Evolutionary conservation across 2,888 invertebrate species (phyloP), one percentile per base, ranked within the genome.

Genomic region (Cotesia congregata): DNA sequence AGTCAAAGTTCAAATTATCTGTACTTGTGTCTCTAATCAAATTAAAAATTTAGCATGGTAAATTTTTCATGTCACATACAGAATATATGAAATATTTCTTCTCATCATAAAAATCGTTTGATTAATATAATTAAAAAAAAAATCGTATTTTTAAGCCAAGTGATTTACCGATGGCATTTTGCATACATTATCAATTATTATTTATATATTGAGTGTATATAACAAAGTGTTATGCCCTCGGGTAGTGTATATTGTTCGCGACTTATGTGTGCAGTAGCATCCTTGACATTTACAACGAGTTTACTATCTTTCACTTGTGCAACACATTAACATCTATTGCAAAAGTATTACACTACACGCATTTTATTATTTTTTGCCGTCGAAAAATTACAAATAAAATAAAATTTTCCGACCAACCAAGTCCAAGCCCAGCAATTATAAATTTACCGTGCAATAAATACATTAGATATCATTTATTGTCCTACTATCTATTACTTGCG

Each of bases 201-300:
- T 67, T 75, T 71, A 76, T 76, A 69, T 67, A 68, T 64, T 67
- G 72, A 73, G 62, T 68, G 68, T 72, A 68, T 72, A 72, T 76
- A 72, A 76, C 76, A 76, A 75, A 76, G 72, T 72, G 69, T 64
- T 68, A 62, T 41, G 64, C 68, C 68, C 76, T 68, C 62, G 62
- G 62, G 72, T 50, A 72, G 72, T 72, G 30, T 67, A 39, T 17
- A 72, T 72, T 65, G 72, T 65, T 50, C 71, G 61, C 60, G 9
- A 61, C 64, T 40, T 68, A 65, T 69, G 50, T 64, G 70, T 77
- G 67, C 38, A 64, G 70, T 70, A 77, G 70, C 60, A 77, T 77
- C 77, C 77, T 77, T 77, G 77, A 77, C 77, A 77, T 77, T 77
- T 77, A 68, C 67, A 72, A 69, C 65, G 62, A 38, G 60, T 72